Evolutionary conservation across 2,888 invertebrate genomes (phyloP).

Genomic region (Masnerella sp.): DNA sequence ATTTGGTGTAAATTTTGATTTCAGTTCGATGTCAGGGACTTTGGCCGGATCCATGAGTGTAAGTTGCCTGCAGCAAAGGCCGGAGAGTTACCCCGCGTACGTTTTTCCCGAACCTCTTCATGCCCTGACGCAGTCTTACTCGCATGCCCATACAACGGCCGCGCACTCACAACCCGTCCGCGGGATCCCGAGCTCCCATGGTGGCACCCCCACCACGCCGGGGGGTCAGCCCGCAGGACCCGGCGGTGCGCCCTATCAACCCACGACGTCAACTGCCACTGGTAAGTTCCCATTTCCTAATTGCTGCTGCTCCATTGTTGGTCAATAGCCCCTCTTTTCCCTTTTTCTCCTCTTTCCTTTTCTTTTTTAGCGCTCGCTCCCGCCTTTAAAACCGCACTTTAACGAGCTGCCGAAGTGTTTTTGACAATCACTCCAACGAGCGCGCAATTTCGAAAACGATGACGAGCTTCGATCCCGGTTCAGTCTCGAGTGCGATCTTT

Average conservation of each 20-base stretch:
- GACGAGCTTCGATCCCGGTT: conserved; percentile 15
- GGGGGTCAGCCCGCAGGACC: conserved; percentile 80
- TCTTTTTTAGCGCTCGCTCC: conserved; percentile 17
- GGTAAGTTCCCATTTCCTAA: conserved; percentile 79
- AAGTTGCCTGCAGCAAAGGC: conserved; percentile 90
- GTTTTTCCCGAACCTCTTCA: conserved; percentile 94
- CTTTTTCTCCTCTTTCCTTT: background rate
- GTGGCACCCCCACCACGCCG: conserved; percentile 82
- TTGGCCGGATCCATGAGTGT: conserved; percentile 86
- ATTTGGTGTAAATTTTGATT: no score
- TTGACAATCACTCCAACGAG: conserved; percentile 47
- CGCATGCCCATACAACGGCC: conserved; percentile 85
- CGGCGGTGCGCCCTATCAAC: conserved; percentile 77
- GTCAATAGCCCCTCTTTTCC: conserved; percentile 47
- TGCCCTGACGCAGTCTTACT: conserved; percentile 85
- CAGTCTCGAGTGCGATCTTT: conserved; percentile 36
- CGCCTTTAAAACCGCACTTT: conserved; percentile 42
- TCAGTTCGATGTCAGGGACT: conserved; percentile 91
- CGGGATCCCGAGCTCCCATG: conserved; percentile 76
- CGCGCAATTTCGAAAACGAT: conserved; percentile 37
- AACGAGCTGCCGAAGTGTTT: conserved; percentile 56
- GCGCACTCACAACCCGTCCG: conserved; percentile 86
- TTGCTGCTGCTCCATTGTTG: conserved; percentile 58
- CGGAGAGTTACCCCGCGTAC: conserved; percentile 88
- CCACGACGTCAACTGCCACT: conserved; percentile 81